Conservation (phyloP, 2,113 vertebrate species). For the Bufo bufo region DNA sequence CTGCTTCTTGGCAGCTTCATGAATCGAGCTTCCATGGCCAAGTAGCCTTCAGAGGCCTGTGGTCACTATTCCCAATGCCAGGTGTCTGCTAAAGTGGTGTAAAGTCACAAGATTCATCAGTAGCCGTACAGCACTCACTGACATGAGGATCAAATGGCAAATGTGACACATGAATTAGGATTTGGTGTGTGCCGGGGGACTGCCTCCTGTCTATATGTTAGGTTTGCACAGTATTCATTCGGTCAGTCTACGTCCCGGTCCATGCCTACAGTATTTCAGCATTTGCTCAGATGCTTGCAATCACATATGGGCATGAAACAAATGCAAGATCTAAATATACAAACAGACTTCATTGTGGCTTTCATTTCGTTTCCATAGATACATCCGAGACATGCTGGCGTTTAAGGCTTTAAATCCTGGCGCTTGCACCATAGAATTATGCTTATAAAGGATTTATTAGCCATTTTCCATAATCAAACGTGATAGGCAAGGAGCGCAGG, state of each 20-base stretch:
- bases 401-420: slow-evolving; percentile 22
- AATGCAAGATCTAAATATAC: slow-evolving; percentile 11
- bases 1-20: neutral
- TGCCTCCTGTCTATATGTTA: neutral
- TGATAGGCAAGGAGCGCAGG: slow-evolving; percentile 12
- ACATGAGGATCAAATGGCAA: neutral
- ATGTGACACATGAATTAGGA: neutral
- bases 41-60: neutral
- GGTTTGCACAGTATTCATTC: neutral
- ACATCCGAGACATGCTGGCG: slow-evolving; percentile 23
- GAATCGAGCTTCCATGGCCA: neutral
- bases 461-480: slow-evolving; percentile 39
- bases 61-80: neutral
- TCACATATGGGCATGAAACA: neutral
- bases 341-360: slow-evolving; percentile 29
- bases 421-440: slow-evolving; percentile 19
- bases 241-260: neutral
- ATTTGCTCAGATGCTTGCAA: neutral
- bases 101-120: neutral
- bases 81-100: neutral
- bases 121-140: neutral
- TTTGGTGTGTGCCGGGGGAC: neutral
- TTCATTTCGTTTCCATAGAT: slow-evolving; percentile 40
- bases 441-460: slow-evolving; percentile 32
- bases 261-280: neutral